Evolutionary conservation across 2,113 vertebrate genomes (phyloP).

Genomic region (Colossoma macropomum): DNA sequence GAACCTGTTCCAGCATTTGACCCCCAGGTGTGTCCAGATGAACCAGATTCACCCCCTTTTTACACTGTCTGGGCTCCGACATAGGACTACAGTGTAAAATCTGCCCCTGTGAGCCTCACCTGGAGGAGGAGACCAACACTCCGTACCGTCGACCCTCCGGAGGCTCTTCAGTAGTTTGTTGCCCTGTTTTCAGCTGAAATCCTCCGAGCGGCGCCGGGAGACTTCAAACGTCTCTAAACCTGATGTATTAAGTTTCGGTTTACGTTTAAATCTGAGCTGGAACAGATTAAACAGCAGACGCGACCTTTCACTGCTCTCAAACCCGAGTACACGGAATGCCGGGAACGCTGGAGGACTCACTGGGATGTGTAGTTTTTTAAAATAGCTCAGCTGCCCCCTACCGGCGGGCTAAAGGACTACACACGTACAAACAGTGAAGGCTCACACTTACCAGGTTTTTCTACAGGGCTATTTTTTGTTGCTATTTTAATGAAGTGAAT

Average conservation of each 20-base stretch:
- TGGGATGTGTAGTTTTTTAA: background rate
- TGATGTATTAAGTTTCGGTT: background rate
- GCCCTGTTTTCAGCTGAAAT: no score
- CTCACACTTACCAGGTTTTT: no score
- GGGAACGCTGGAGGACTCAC: slow-evolving; percentile 33
- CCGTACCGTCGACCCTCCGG: background rate
- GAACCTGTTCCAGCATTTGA: no score
- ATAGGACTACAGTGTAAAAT: no score
- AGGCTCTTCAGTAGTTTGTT: no score
- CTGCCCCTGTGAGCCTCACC: background rate
- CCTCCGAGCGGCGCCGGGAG: background rate
- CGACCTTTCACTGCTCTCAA: background rate
- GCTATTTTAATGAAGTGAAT: no score
- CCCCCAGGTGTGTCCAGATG: no score
- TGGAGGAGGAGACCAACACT: background rate
- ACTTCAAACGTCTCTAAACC: background rate
- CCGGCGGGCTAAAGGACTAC: background rate
- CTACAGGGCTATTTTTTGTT: no score
- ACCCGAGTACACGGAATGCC: slow-evolving; percentile 47
- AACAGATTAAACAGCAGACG: background rate
- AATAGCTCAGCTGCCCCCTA: background rate
- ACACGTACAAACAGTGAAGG: background rate
- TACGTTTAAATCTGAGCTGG: background rate
- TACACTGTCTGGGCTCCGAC: no score
- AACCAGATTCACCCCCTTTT: no score